phyloP scores from a whole-genome alignment of 2,113 vertebrate species.

The Furnarius figulus region DNA sequence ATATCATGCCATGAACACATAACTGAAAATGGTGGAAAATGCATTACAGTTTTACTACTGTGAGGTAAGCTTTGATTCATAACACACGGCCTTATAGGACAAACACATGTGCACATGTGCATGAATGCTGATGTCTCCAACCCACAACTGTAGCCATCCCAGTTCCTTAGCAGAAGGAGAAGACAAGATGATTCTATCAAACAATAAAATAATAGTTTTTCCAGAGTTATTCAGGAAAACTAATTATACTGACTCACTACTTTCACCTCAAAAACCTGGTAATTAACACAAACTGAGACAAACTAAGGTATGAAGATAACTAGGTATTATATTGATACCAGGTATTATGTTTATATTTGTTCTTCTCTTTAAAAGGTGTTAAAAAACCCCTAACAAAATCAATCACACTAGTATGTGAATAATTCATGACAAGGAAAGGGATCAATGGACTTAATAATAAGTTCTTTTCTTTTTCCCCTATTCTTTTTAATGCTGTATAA shows the following conservation, averaged over 20 bases:
- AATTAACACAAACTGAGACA: neutral
- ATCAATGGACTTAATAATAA: neutral
- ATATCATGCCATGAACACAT: neutral
- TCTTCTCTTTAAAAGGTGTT: neutral
- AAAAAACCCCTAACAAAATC: neutral
- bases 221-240: neutral
- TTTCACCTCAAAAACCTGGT: neutral
- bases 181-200: neutral
- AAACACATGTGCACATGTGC: neutral
- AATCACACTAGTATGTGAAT: neutral
- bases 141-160: neutral
- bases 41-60: constrained; percentile 35
- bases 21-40: constrained; percentile 40
- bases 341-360: neutral
- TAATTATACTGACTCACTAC: neutral
- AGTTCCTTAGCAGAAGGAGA: neutral
- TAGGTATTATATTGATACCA: neutral
- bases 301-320: neutral
- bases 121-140: neutral
- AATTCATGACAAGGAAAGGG: neutral
- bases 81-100: constrained; percentile 15
- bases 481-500: neutral
- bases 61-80: constrained; percentile 39
- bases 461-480: neutral
- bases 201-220: neutral